phyloP scores from a whole-genome alignment of 2,888 invertebrate genomes.

The Luffia ferchaultella region DNA sequence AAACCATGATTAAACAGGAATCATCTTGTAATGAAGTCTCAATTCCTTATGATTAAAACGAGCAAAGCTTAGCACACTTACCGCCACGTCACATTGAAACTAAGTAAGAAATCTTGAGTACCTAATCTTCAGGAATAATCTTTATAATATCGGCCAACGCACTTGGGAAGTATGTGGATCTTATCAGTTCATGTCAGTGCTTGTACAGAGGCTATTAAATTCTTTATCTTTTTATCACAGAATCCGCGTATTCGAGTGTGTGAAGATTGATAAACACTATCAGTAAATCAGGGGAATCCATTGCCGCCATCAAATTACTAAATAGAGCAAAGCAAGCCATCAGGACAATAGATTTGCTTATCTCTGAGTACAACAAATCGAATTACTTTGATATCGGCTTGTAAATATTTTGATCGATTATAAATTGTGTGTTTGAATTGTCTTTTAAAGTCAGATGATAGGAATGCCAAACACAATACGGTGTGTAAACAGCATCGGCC shows the following conservation, averaged over 20 bases:
- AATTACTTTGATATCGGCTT: background rate
- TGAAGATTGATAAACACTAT: slow-evolving; percentile 42
- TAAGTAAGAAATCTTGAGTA: no score
- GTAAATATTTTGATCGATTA: background rate
- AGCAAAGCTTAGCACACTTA: no score
- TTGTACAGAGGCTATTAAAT: slow-evolving; percentile 44
- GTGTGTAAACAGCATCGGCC: background rate
- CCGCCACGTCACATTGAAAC: no score
- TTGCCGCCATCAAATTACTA: slow-evolving; percentile 5
- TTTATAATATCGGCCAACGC: background rate
- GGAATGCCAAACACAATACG: background rate
- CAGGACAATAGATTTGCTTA: background rate
- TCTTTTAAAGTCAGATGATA: background rate
- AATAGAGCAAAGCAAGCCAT: background rate
- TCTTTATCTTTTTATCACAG: slow-evolving; percentile 45
- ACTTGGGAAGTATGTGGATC: background rate
- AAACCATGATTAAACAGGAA: no score
- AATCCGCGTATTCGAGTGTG: slow-evolving; percentile 38
- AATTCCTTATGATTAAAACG: no score
- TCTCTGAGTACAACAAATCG: background rate
- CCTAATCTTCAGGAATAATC: background rate
- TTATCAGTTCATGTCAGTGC: background rate
- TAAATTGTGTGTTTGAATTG: no score
- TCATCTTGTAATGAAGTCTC: no score
- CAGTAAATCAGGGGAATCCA: slow-evolving; percentile 45